phyloP scores from a whole-genome alignment of 23 tunicate genomes.

The Halocynthia roretzi region DNA sequence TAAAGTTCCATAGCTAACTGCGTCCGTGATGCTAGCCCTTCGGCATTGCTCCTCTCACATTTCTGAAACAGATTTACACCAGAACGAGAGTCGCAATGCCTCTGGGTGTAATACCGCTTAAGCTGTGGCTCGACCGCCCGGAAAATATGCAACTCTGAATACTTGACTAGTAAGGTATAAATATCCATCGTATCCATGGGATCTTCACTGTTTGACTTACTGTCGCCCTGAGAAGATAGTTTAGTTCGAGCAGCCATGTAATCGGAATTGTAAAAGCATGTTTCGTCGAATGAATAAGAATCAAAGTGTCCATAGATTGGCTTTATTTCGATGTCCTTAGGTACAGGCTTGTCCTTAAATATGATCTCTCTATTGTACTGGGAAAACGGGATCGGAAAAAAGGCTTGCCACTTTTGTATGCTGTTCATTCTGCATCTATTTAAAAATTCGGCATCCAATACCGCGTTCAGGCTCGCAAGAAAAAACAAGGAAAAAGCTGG shows the following conservation, averaged over 20 bases:
- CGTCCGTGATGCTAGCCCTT: conserved; percentile 81
- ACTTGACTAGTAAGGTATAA: conserved; percentile 71
- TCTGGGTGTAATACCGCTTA: conserved; percentile 69
- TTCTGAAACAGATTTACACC: conserved; percentile 75
- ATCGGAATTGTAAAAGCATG: conserved; percentile 84
- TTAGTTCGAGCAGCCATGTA: conserved; percentile 86
- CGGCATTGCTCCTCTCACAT: conserved; percentile 89
- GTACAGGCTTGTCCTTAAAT: conserved; percentile 46
- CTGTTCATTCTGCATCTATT: conserved; percentile 98
- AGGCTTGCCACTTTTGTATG: conserved; percentile 95
- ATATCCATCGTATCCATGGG: conserved; percentile 63
- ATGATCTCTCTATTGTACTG: conserved; percentile 86
- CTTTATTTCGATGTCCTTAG: conserved; percentile 87
- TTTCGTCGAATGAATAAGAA: conserved; percentile 94
- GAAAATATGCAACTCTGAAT: conserved; percentile 83
- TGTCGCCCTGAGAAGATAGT: conserved; percentile 29
- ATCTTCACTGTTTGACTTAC: conserved; percentile 31
- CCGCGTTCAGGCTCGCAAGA: conserved; percentile 60
- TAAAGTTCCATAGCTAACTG: conserved; percentile 95
- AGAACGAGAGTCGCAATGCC: conserved; percentile 53
- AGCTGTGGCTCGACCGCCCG: conserved; percentile 93
- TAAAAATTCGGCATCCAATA: conserved; percentile 72
- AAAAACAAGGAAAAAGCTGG: conserved; percentile 69
- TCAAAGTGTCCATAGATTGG: conserved; percentile 92
- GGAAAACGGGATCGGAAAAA: conserved; percentile 95